These are phyloP conservation scores for Paramuricea clavata DNA, from an alignment of 92 coral and sea anemone species.

Conservation along the genomic window DNA sequence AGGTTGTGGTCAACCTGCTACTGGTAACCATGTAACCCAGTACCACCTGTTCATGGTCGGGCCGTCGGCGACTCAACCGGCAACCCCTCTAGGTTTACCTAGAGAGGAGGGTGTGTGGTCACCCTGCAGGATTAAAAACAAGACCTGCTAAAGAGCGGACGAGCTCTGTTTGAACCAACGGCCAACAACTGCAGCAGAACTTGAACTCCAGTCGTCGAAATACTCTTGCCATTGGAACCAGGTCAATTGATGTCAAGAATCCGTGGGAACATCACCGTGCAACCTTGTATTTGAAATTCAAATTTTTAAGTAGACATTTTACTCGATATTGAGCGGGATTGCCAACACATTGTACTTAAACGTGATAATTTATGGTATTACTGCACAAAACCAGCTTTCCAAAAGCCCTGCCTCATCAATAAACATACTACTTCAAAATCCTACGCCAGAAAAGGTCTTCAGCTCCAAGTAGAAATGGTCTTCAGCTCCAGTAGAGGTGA, in stretches of 20 bases:
- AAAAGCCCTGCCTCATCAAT: too few species aligned
- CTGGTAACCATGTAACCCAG: neutral
- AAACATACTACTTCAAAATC: too few species aligned
- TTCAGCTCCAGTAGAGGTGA: too few species aligned
- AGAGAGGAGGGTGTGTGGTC: constrained; percentile 48
- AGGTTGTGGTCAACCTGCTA: neutral
- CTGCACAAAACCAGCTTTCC: too few species aligned
- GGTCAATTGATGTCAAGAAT: constrained; percentile 33
- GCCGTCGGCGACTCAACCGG: constrained; percentile 7
- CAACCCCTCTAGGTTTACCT: neutral
- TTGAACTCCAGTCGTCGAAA: constrained; percentile 48
- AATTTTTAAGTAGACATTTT: too few species aligned
- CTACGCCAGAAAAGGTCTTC: too few species aligned
- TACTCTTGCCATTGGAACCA: constrained; percentile 50
- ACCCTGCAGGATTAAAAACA: constrained; percentile 41
- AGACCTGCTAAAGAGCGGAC: constrained; percentile 33
- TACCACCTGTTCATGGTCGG: neutral
- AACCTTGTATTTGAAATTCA: neutral
- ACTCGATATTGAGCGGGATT: too few species aligned
- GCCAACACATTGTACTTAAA: too few species aligned
- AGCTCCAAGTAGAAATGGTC: too few species aligned
- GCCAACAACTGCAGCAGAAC: constrained; percentile 53
- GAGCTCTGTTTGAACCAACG: constrained; percentile 48
- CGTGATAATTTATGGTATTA: too few species aligned
- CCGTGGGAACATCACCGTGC: constrained; percentile 36